Percentiles rank a stretch among this genome's conserved stretches.
phyloP scores from a whole-genome alignment of 2,888 invertebrate species.

The Leptopterna dolabrata region DNA sequence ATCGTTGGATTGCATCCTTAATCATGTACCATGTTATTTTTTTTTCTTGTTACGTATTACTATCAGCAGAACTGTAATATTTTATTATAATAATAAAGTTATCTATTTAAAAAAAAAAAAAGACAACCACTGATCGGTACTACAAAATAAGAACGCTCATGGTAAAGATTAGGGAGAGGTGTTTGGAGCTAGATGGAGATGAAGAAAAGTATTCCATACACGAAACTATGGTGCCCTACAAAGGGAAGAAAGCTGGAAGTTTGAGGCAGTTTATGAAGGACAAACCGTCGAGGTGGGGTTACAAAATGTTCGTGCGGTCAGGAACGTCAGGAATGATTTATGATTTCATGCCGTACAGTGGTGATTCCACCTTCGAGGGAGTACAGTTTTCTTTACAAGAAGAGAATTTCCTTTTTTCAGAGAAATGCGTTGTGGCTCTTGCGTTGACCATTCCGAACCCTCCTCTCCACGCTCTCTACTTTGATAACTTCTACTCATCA shows the following conservation, averaged over 20 bases:
- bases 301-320: constrained; percentile 65
- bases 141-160: background rate
- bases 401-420: constrained; percentile 62
- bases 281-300: constrained; percentile 65
- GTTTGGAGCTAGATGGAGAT: background rate
- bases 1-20: no score
- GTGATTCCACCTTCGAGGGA: constrained; percentile 63
- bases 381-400: constrained; percentile 61
- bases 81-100: no score
- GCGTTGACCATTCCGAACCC: constrained; percentile 59
- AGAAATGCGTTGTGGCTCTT: constrained; percentile 63
- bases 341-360: constrained; percentile 65
- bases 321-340: constrained; percentile 65
- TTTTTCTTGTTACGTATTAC: no score
- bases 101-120: no score
- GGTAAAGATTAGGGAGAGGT: background rate
- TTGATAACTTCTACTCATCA: constrained; percentile 60
- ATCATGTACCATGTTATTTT: no score
- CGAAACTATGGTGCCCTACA: constrained; percentile 64
- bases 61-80: no score
- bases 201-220: background rate
- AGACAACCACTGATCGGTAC: background rate
- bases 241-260: constrained; percentile 64
- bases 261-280: constrained; percentile 64
- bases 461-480: constrained; percentile 56